phyloP scores from a whole-genome alignment of 2,797 vertebrate species.

The Acridotheres tristis region DNA sequence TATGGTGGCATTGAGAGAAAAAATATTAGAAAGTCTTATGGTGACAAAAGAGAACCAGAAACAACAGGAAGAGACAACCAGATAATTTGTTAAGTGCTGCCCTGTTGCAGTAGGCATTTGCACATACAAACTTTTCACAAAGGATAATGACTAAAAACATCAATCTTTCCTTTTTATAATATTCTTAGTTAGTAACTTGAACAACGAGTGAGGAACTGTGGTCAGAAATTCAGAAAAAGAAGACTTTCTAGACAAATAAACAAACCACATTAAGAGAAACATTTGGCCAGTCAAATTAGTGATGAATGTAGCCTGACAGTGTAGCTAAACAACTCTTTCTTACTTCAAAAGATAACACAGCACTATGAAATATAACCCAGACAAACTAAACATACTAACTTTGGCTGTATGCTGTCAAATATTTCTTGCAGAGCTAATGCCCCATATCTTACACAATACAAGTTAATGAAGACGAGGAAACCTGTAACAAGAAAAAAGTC shows the following conservation, averaged over 20 bases:
- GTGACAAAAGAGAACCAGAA: not conserved
- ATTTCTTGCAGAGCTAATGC: constrained; percentile 95
- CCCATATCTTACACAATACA: constrained; percentile 94
- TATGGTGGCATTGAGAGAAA: constrained; percentile 56
- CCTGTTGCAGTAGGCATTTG: not conserved
- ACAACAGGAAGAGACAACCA: not conserved
- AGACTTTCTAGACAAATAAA: not conserved
- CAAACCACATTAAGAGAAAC: not conserved
- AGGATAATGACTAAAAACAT: not conserved
- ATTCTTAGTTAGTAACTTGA: not conserved
- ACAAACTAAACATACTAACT: constrained; percentile 82
- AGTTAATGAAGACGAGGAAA: constrained; percentile 96
- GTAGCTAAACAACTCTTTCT: not conserved
- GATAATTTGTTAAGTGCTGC: not conserved
- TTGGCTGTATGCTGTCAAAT: constrained; percentile 96
- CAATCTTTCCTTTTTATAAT: not conserved
- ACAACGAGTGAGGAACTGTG: not conserved
- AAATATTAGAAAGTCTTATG: not conserved
- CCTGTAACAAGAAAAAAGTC: constrained; percentile 77
- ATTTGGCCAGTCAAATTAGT: not conserved
- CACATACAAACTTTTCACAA: not conserved
- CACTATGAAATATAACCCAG: not conserved
- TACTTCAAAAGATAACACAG: not conserved
- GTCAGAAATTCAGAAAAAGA: not conserved
- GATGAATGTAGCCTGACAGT: not conserved